A percentile compares a stretch with the other conserved stretches of the same genome.
These are phyloP conservation scores for Notothenia rossii DNA, from an alignment of 2,113 vertebrate species.

Conservation along the genomic window DNA sequence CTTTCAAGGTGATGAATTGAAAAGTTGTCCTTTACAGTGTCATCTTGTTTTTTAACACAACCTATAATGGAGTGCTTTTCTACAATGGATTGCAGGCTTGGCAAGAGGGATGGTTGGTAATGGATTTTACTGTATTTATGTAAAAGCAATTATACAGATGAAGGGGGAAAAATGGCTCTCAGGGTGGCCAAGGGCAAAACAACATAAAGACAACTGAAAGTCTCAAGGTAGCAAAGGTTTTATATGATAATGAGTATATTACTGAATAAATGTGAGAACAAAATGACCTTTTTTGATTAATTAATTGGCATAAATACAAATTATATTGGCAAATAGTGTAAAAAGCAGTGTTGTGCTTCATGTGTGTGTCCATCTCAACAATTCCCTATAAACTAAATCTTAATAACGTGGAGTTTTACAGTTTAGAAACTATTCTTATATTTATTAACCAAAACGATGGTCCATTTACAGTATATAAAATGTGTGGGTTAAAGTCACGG, in stretches of 20 bases:
- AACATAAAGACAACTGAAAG: not conserved
- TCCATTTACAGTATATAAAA: not conserved
- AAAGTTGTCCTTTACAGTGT: not conserved
- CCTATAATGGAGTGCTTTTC: conserved; percentile 1
- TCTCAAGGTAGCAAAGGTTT: not conserved
- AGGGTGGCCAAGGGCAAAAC: not conserved
- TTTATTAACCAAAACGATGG: not conserved
- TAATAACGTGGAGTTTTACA: not conserved
- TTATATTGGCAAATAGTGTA: not conserved
- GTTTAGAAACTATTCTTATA: not conserved
- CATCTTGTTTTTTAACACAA: not conserved
- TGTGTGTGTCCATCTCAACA: not conserved
- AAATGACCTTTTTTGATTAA: not conserved
- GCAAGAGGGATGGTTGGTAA: not conserved
- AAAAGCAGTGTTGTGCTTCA: not conserved
- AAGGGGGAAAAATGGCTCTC: not conserved
- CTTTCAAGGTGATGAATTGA: not conserved
- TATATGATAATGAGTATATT: conserved; percentile 1
- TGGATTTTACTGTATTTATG: not conserved
- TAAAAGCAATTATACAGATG: not conserved
- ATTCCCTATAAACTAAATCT: not conserved
- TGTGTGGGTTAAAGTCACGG: not conserved
- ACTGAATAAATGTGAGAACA: not conserved
- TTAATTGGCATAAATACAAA: not conserved
- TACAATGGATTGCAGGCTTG: not conserved